Evolutionary conservation across 2,888 invertebrate species (phyloP).

Genomic region (Priapulus caudatus): DNA sequence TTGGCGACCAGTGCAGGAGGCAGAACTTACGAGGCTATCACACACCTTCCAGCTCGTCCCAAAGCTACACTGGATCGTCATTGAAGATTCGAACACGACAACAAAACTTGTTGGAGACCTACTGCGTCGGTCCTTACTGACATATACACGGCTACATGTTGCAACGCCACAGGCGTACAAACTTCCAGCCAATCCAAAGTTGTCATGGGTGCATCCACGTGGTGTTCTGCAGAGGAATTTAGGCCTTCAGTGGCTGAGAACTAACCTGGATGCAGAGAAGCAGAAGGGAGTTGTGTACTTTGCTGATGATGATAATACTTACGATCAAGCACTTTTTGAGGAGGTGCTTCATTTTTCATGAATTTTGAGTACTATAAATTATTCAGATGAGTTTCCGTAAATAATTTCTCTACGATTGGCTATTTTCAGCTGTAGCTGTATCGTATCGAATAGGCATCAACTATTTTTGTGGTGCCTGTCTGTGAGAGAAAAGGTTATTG

Average conservation of each 20-base stretch:
- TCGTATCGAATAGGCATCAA: too few species aligned
- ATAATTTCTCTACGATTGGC: too few species aligned
- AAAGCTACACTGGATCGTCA: slow-evolving; percentile 81
- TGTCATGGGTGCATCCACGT: slow-evolving; percentile 59
- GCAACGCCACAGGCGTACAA: slow-evolving; percentile 51
- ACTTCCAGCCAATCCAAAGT: slow-evolving; percentile 29
- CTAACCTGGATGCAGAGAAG: slow-evolving; percentile 47
- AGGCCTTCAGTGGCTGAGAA: slow-evolving; percentile 59
- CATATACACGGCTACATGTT: slow-evolving; percentile 53
- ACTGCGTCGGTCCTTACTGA: slow-evolving; percentile 52
- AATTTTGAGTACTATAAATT: not conserved
- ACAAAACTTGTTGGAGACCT: slow-evolving; percentile 59
- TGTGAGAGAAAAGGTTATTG: too few species aligned
- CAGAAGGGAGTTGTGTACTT: slow-evolving; percentile 71
- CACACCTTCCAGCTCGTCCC: slow-evolving; percentile 74
- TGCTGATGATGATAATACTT: slow-evolving; percentile 94
- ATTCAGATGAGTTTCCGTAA: not conserved
- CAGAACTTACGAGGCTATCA: slow-evolving; percentile 78
- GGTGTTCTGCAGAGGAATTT: slow-evolving; percentile 79
- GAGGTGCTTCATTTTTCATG: slow-evolving; percentile 49
- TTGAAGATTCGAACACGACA: slow-evolving; percentile 67
- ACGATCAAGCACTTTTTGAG: slow-evolving; percentile 71
- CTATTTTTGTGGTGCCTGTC: too few species aligned
- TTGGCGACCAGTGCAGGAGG: slow-evolving; percentile 73
- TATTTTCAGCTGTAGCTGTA: too few species aligned